Conservation (phyloP, 2,797 vertebrate genomes). For the Hydrophis major region DNA sequence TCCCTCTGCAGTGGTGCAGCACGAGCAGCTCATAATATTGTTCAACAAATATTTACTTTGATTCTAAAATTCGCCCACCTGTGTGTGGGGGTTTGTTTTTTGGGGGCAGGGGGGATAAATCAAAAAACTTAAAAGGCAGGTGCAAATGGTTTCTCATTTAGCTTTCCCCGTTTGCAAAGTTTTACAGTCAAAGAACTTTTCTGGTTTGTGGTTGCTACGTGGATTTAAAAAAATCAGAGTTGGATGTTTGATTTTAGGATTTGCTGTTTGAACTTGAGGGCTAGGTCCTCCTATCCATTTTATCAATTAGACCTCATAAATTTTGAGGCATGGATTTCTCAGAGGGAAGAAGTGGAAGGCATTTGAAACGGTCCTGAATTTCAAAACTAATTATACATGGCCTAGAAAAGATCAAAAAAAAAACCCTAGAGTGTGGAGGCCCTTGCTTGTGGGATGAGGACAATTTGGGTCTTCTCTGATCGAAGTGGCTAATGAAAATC, state of each 20-base stretch:
- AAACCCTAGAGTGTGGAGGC: conserved; percentile 55
- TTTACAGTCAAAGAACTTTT: neutral
- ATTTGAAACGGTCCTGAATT: conserved; percentile 37
- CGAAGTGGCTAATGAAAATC: neutral
- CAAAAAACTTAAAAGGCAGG: neutral
- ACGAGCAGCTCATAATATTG: neutral
- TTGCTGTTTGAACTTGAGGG: neutral
- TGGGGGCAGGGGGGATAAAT: neutral
- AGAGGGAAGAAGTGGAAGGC: neutral
- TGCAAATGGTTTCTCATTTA: neutral
- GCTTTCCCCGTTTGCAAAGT: neutral
- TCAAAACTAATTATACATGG: conserved; percentile 58
- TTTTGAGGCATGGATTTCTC: conserved; percentile 4
- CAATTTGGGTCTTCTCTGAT: neutral
- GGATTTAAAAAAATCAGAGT: neutral
- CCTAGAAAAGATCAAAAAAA: conserved; percentile 66
- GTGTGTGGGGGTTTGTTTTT: neutral
- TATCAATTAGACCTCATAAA: neutral
- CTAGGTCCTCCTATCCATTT: neutral
- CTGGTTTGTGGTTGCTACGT: neutral
- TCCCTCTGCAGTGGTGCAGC: neutral
- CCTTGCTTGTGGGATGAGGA: conserved; percentile 33
- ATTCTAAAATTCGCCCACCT: neutral
- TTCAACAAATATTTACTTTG: neutral
- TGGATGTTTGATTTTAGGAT: neutral